Evolutionary conservation across 2,113 vertebrate species (phyloP).

Genomic region (Gymnobelideus leadbeateri): DNA sequence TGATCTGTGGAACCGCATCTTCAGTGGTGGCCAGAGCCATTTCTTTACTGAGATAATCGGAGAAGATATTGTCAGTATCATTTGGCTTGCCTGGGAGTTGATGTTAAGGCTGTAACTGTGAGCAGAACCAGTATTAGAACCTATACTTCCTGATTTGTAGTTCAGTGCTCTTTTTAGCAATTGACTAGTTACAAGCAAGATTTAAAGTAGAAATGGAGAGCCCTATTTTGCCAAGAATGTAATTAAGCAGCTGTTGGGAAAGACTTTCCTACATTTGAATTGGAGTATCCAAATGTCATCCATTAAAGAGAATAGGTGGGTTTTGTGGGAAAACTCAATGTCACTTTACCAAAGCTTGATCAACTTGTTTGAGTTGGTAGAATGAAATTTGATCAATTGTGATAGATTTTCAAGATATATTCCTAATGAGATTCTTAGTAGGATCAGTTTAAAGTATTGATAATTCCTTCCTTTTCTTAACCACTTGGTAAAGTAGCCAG

Average conservation of each 20-base stretch:
- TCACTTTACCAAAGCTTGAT: constrained; percentile 17
- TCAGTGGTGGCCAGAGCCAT: not conserved
- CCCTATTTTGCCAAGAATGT: constrained; percentile 48
- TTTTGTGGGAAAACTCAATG: not conserved
- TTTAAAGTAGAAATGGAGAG: constrained; percentile 30
- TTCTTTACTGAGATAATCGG: not conserved
- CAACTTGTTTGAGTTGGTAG: not conserved
- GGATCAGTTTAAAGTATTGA: constrained; percentile 31
- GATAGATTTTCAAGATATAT: constrained; percentile 20
- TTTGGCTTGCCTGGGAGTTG: not conserved
- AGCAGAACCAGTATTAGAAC: not conserved
- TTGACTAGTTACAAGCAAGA: constrained; percentile 41
- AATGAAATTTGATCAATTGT: constrained; percentile 1
- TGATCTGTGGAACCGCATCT: not conserved
- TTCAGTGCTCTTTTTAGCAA: constrained; percentile 16
- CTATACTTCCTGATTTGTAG: constrained; percentile 11
- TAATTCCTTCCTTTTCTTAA: not conserved
- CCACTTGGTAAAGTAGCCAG: constrained; percentile 3
- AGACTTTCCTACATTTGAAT: constrained; percentile 49
- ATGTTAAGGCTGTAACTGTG: not conserved
- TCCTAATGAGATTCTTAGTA: constrained; percentile 15
- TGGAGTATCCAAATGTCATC: not conserved
- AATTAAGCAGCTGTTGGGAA: not conserved
- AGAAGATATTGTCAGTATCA: not conserved
- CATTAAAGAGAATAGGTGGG: not conserved